Conservation (phyloP, 2,113 vertebrate genomes). For the Machaerirhynchus nigripectus region DNA sequence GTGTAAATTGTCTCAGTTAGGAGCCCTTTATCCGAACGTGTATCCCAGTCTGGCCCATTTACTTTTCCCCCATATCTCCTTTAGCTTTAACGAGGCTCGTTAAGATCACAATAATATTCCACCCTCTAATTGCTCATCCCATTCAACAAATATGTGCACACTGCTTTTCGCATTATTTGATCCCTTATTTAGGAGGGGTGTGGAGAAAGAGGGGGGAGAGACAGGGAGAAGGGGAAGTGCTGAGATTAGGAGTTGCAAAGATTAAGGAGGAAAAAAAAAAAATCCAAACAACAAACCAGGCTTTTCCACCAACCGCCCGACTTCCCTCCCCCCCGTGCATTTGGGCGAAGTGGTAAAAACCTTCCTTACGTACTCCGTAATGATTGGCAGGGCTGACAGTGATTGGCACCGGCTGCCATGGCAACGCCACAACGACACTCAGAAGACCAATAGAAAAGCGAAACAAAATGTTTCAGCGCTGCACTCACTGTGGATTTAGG, state of each 20-base stretch:
- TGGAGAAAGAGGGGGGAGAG: slow-evolving; percentile 46
- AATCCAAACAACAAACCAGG: slow-evolving; percentile 74
- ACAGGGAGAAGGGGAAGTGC: slow-evolving; percentile 78
- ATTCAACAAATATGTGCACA: slow-evolving; percentile 87
- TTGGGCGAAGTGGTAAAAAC: slow-evolving; percentile 94
- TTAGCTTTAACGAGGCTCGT: slow-evolving; percentile 85
- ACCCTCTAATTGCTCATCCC: slow-evolving; percentile 92
- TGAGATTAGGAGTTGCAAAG: slow-evolving; percentile 88
- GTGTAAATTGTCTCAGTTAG: slow-evolving; percentile 78
- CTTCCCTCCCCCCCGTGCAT: slow-evolving; percentile 69
- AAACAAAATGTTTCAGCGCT: slow-evolving; percentile 99
- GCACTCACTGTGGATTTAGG: slow-evolving; percentile 99
- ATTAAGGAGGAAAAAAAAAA: slow-evolving; percentile 50
- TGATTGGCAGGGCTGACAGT: slow-evolving; percentile 99
- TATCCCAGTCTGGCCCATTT: slow-evolving; percentile 83
- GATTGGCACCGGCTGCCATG: slow-evolving; percentile 99
- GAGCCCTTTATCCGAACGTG: slow-evolving; percentile 79
- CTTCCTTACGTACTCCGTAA: slow-evolving; percentile 95
- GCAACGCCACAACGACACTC: slow-evolving; percentile 98
- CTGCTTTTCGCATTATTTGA: slow-evolving; percentile 84
- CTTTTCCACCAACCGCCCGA: slow-evolving; percentile 38
- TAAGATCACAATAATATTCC: slow-evolving; percentile 91
- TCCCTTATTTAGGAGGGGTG: slow-evolving; percentile 79
- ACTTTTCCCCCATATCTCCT: slow-evolving; percentile 81
- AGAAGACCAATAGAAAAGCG: slow-evolving; percentile 99